These are phyloP conservation scores for Mus caroli DNA, from an alignment of 2,797 vertebrate species.

Conservation along the genomic window DNA sequence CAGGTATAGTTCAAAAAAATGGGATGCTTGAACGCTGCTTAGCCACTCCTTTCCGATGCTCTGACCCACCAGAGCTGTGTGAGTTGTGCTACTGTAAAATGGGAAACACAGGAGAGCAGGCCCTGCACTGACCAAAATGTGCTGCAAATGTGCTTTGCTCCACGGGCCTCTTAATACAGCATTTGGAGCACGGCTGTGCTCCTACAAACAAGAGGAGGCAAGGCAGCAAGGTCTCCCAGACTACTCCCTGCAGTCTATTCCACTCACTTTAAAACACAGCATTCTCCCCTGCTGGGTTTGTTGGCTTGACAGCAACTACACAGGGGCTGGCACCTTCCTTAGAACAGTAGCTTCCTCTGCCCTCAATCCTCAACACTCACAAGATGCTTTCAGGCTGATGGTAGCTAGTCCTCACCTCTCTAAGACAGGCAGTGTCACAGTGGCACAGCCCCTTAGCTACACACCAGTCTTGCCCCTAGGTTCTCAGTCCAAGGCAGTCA, in stretches of 20 bases:
- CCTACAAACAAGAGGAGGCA: constrained; percentile 23
- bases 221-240: neutral
- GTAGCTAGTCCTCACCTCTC: neutral
- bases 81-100: neutral
- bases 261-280: neutral
- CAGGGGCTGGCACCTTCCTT: neutral
- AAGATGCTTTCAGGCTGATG: neutral
- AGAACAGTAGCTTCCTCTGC: neutral
- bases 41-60: neutral
- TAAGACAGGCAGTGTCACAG: neutral
- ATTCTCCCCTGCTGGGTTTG: neutral
- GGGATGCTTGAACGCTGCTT: neutral
- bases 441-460: neutral
- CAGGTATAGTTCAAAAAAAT: neutral
- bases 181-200: neutral
- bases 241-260: neutral
- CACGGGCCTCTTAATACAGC: neutral
- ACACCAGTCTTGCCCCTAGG: neutral
- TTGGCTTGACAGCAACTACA: constrained; percentile 39
- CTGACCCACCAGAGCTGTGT: neutral
- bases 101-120: neutral
- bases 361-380: neutral
- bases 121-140: neutral
- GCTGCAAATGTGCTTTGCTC: neutral
- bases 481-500: constrained; percentile 16